Percentiles rank a stretch among this genome's conserved stretches.
These are phyloP conservation scores for Agonopterix subpropinquella DNA, from an alignment of 2,888 invertebrate species.

Conservation along the genomic window DNA sequence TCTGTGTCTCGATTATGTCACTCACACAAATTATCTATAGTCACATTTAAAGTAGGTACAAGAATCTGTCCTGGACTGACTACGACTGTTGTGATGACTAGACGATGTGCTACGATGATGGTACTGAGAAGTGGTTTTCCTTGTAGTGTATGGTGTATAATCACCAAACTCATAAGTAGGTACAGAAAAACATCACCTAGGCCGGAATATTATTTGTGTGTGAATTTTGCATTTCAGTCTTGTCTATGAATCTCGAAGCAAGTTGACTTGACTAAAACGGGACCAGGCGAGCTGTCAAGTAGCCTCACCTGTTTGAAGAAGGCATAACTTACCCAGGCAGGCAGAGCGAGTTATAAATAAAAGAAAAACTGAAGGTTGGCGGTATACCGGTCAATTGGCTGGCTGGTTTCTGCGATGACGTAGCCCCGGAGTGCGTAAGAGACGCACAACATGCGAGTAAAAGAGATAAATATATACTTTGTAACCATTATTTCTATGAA, in stretches of 20 bases:
- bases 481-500: constrained; percentile 63
- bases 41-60: no score
- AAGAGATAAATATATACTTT: constrained; percentile 36
- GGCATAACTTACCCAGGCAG: constrained; percentile 59
- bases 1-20: no score
- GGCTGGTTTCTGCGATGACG: constrained; percentile 74
- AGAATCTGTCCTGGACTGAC: no score
- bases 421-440: constrained; percentile 44
- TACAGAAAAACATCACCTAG: no score
- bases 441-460: constrained; percentile 27
- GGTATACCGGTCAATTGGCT: constrained; percentile 74
- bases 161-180: no score
- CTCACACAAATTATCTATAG: no score
- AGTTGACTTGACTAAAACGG: background rate
- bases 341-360: constrained; percentile 72
- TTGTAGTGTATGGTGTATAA: no score
- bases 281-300: constrained; percentile 14
- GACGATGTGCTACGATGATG: no score
- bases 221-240: no score
- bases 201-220: no score
- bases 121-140: no score
- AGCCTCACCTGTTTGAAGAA: constrained; percentile 29
- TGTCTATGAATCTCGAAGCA: background rate
- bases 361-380: constrained; percentile 75
- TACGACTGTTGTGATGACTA: no score